Conservation (phyloP, 2,888 invertebrate genomes). For the Pseudococcus jackbeardsleyi region DNA sequence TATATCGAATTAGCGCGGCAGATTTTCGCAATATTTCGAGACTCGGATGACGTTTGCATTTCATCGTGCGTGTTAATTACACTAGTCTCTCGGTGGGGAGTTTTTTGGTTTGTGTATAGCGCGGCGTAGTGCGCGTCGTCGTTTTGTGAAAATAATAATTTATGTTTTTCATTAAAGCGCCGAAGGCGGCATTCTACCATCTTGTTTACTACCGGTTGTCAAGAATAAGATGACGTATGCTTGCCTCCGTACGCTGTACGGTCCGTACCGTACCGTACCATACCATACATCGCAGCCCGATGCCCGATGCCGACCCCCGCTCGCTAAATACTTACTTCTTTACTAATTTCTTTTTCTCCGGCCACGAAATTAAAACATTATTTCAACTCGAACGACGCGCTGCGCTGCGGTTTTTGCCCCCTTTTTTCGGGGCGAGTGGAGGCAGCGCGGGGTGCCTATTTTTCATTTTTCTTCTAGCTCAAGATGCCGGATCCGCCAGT, state of each 20-base stretch:
- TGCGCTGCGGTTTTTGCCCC: background rate
- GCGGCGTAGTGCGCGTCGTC: conserved; percentile 8
- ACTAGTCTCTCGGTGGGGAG: conserved; percentile 55
- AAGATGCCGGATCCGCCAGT: background rate
- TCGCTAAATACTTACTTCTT: conserved; percentile 63
- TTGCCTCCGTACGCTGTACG: conserved; percentile 53
- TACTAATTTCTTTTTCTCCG: conserved; percentile 63
- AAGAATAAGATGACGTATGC: conserved; percentile 64
- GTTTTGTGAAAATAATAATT: conserved; percentile 65
- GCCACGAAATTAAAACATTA: conserved; percentile 63
- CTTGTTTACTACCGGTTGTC: conserved; percentile 61
- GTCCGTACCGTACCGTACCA: background rate
- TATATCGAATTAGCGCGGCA: conserved; percentile 5
- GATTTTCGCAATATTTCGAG: conserved; percentile 33
- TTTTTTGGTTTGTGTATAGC: conserved; percentile 56
- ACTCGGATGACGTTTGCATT: conserved; percentile 37
- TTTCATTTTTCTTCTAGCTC: background rate
- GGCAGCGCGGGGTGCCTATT: background rate
- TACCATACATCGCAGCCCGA: too few species aligned
- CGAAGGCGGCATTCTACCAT: conserved; percentile 63
- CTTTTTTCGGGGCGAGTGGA: background rate
- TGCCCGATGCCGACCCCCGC: background rate
- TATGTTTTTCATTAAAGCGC: conserved; percentile 63
- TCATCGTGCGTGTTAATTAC: conserved; percentile 50
- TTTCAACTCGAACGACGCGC: conserved; percentile 51